Percentiles rank a stretch among this genome's conserved stretches.
Evolutionary conservation across 30 jellyfish, hydroid and myxozoan species (phyloP).

Genomic region (Chironex yamaguchii): DNA sequence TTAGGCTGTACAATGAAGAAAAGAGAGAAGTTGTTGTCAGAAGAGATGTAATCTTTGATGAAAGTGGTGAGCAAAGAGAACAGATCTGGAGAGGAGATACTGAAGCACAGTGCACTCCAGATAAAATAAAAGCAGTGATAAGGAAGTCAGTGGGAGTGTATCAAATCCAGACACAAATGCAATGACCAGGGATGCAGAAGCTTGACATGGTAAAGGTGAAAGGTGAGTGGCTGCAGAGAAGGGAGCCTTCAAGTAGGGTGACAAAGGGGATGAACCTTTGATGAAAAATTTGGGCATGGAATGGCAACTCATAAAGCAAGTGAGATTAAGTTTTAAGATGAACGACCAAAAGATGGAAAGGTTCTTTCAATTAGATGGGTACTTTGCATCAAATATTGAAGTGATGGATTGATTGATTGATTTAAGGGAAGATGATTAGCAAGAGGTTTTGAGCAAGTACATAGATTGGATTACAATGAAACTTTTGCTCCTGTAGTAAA

Average conservation of each 20-base stretch:
- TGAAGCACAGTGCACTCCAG: background rate
- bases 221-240: background rate
- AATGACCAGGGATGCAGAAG: background rate
- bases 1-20: conserved; percentile 13
- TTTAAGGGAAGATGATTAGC: conserved; percentile 9
- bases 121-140: background rate
- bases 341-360: background rate
- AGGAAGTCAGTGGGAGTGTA: background rate
- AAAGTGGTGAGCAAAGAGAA: background rate
- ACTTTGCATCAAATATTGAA: background rate
- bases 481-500: conserved; percentile 27
- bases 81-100: background rate
- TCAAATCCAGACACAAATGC: background rate
- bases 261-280: background rate
- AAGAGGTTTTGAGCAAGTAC: conserved; percentile 5
- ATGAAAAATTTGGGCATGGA: background rate
- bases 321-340: background rate
- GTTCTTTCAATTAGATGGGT: background rate
- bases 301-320: background rate
- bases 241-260: background rate
- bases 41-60: conserved; percentile 14
- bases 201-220: background rate
- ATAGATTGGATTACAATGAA: conserved; percentile 4
- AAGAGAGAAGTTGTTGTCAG: background rate
- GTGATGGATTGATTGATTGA: background rate